Evolutionary conservation across 2,113 vertebrate genomes (phyloP).

Genomic region (Xiphophorus maculatus): DNA sequence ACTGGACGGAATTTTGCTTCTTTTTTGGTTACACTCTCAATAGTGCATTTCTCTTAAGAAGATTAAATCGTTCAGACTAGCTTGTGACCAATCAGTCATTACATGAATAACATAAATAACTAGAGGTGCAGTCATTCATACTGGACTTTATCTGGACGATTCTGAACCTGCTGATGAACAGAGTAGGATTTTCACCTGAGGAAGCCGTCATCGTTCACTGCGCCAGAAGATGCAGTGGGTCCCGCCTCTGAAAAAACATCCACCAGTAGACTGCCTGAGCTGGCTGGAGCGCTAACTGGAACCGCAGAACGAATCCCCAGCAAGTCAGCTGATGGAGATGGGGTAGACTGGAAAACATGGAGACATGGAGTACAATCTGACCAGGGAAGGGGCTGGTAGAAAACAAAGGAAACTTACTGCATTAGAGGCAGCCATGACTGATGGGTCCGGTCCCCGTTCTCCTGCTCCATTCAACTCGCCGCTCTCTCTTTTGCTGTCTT

Average conservation of each 20-base stretch:
- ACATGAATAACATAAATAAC: neutral
- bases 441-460: slow-evolving; percentile 74
- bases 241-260: slow-evolving; percentile 90
- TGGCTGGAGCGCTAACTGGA: slow-evolving; percentile 67
- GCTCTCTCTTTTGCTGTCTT: slow-evolving; percentile 86
- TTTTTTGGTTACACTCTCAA: neutral
- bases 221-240: slow-evolving; percentile 75
- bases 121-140: slow-evolving; percentile 12
- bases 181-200: slow-evolving; percentile 81
- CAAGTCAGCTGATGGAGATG: slow-evolving; percentile 91
- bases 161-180: slow-evolving; percentile 11
- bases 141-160: slow-evolving; percentile 23
- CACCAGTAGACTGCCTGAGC: slow-evolving; percentile 86
- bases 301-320: slow-evolving; percentile 85
- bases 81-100: neutral
- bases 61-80: too few relatives aligned
- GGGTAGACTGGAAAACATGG: slow-evolving; percentile 83
- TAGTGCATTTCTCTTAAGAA: neutral
- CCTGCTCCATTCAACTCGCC: slow-evolving; percentile 88
- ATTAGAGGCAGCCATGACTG: slow-evolving; percentile 82
- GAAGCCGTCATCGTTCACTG: slow-evolving; percentile 88
- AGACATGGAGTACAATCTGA: neutral
- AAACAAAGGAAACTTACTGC: slow-evolving; percentile 77
- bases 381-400: neutral
- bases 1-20: neutral